These are phyloP conservation scores for Metallyticus violacea DNA, from an alignment of 2,888 invertebrate species.

Conservation along the genomic window DNA sequence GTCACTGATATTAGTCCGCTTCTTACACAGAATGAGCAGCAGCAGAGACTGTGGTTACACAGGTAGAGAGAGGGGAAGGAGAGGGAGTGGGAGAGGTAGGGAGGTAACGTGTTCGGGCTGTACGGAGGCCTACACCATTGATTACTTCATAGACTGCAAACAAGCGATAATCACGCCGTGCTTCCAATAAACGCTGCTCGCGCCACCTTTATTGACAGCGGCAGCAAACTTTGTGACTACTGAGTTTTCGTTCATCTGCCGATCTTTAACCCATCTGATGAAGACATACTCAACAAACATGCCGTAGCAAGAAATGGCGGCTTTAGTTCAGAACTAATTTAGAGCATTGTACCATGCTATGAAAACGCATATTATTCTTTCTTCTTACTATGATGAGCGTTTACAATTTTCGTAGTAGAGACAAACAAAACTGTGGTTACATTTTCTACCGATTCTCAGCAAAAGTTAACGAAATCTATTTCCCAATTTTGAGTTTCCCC, in stretches of 20 bases:
- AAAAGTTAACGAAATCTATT: too few species aligned
- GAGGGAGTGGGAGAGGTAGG: too few species aligned
- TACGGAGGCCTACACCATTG: background rate
- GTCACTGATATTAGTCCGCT: background rate
- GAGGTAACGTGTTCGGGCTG: background rate
- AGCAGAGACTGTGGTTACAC: background rate
- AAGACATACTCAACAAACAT: background rate
- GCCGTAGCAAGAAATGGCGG: background rate
- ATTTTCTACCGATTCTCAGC: too few species aligned
- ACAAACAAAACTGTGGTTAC: too few species aligned
- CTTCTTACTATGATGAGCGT: too few species aligned
- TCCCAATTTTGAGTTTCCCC: too few species aligned
- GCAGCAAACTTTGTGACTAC: background rate
- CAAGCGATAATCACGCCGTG: conserved; percentile 4
- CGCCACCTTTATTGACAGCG: conserved; percentile 1
- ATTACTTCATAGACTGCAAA: conserved; percentile 7
- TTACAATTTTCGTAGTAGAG: too few species aligned
- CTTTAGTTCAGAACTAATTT: background rate
- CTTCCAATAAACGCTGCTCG: background rate
- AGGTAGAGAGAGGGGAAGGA: background rate
- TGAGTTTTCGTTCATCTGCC: background rate
- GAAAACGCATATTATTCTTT: too few species aligned
- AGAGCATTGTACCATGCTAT: too few species aligned
- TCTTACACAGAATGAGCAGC: background rate
- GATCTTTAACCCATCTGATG: too few species aligned